Base-by-base conservation (phyloP, 2,113 vertebrate genomes). In the Python bivittatus region DNA sequence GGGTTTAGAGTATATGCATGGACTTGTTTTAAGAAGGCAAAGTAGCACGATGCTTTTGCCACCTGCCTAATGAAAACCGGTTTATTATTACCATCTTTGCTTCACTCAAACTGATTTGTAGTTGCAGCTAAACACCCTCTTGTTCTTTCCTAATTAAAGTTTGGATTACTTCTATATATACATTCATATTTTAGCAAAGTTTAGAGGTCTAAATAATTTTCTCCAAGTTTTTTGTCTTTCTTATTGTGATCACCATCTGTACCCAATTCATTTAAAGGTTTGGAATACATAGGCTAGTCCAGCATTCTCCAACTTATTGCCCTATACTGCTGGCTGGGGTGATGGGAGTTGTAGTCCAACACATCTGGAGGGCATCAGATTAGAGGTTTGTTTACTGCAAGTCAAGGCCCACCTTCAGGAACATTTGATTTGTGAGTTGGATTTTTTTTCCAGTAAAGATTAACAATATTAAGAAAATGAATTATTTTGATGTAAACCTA, bases 1-100 rank as follows among this genome's bases (percentile, higher is more conserved):
- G 95, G 88, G 44, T 94, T 94, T 91, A 88, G 93, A 86, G 88
- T 96, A 90, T 96, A 88, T 97, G 95, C 92, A 92, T 8, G 91
- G 96, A 94, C 96, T 96, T 93, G 95, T 96, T 97, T 97, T 92
- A 96, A 96, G 95, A 89, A 95, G 96, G 96, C 93, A 96, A 94
- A 96, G 94, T 88, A 94, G 90, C 93, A 94, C 96, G 93, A 93
- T 93, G 94, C 92, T 95, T 93, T 92, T 96, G 93, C 95, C 93
- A 94, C 94, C 94, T 93, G 89, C 95, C 96, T 97, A 94, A 93
- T 96, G 95, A 96, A 93, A 95, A 88, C 84, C 93, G 94, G 20
- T 86, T 91, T 79, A 83, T 84, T 52, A 61, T 79, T 84, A 94
- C 87, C 94, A 95, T 95, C 95, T 90, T 86, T 91, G 95, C 95